phyloP scores from a whole-genome alignment of 2,888 invertebrate genomes.

The Ochropleura leucogaster region DNA sequence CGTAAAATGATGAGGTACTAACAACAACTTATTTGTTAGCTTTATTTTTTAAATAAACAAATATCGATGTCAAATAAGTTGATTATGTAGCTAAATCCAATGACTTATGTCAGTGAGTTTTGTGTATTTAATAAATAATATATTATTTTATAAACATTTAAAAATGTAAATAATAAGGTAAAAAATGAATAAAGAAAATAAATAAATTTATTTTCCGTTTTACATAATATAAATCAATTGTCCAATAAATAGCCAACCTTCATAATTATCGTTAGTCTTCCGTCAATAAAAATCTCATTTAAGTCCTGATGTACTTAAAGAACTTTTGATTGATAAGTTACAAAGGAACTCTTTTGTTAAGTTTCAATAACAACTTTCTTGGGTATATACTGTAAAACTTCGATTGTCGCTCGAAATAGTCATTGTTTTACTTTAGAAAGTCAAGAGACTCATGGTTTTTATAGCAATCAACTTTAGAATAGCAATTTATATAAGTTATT shows the following conservation, averaged over 20 bases:
- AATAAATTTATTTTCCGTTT: too few species aligned
- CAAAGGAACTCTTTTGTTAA: constrained; percentile 26
- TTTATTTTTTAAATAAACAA: neutral
- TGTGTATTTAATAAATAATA: too few species aligned
- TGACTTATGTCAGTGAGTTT: neutral
- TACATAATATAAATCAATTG: too few species aligned
- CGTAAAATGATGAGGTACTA: neutral
- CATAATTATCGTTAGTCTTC: constrained; percentile 1
- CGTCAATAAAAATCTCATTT: constrained; percentile 11
- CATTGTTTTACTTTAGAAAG: constrained; percentile 30
- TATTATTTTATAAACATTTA: too few species aligned
- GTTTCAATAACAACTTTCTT: constrained; percentile 45
- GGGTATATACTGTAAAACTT: constrained; percentile 23
- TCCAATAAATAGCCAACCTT: neutral
- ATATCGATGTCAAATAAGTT: too few species aligned
- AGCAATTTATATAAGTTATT: constrained; percentile 18
- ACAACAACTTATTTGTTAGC: neutral
- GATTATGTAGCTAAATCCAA: neutral
- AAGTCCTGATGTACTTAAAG: constrained; percentile 16
- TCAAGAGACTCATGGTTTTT: neutral
- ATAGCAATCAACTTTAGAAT: constrained; percentile 19
- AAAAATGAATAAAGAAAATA: too few species aligned
- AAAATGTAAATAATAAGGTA: too few species aligned
- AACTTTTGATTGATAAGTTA: constrained; percentile 52
- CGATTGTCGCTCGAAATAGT: constrained; percentile 15